phyloP scores from a whole-genome alignment of 2,888 invertebrate species.

The Brachycybe producta region DNA sequence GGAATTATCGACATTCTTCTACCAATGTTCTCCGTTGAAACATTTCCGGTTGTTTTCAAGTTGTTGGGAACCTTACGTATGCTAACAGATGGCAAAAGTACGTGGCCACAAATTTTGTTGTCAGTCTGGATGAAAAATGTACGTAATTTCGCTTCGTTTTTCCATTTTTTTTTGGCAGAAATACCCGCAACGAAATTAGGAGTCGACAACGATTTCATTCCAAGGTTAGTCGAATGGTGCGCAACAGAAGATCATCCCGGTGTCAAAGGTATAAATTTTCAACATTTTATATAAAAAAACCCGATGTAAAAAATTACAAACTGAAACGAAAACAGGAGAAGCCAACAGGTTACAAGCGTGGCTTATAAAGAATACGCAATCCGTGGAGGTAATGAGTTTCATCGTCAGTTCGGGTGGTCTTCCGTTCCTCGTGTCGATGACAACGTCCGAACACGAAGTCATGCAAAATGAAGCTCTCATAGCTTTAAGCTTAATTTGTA shows the following conservation, averaged over 20 bases:
- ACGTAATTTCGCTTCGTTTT: too few relatives aligned
- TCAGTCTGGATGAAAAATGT: too few relatives aligned
- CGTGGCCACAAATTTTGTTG: slow-evolving; percentile 15
- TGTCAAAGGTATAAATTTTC: slow-evolving; percentile 48
- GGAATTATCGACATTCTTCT: slow-evolving; percentile 60
- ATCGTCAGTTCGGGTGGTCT: slow-evolving; percentile 50
- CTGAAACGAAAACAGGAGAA: slow-evolving; percentile 28
- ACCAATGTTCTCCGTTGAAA: slow-evolving; percentile 51
- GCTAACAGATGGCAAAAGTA: slow-evolving; percentile 58
- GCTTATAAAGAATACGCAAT: slow-evolving; percentile 51
- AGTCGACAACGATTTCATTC: slow-evolving; percentile 47
- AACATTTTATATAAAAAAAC: too few relatives aligned
- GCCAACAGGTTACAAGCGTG: slow-evolving; percentile 41
- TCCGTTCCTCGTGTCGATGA: slow-evolving; percentile 64
- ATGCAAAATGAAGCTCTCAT: slow-evolving; percentile 43
- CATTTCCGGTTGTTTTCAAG: slow-evolving; percentile 67
- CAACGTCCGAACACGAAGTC: slow-evolving; percentile 64
- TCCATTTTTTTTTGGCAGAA: slow-evolving; percentile 39
- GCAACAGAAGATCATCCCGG: slow-evolving; percentile 64
- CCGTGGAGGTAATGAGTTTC: slow-evolving; percentile 35
- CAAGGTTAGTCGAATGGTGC: slow-evolving; percentile 59
- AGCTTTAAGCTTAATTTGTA: slow-evolving; percentile 18
- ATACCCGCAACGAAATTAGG: slow-evolving; percentile 55
- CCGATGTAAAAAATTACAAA: background rate
- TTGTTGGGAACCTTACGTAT: slow-evolving; percentile 71